Base-by-base conservation (phyloP, 2,113 vertebrate genomes). In the Varanus komodoensis region DNA sequence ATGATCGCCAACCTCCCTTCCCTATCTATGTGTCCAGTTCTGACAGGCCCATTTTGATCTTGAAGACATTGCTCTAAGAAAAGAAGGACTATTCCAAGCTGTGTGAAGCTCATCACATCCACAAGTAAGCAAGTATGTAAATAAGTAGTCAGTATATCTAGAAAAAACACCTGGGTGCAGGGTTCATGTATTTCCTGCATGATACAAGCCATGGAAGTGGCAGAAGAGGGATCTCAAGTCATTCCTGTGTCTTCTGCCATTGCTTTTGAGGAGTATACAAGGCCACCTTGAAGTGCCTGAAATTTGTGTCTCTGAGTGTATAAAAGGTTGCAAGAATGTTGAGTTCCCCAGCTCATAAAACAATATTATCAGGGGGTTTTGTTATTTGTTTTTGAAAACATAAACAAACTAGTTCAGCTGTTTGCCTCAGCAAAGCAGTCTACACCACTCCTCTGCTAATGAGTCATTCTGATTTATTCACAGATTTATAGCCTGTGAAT, bases 401-500 rank as follows among this genome's bases (percentile, higher is more conserved):
- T 67, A 78, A 85, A 82, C 68, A 88, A n/a, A n/a, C 50, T 12
- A n/a, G 67, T 52, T 54, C 50, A 68, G 27, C 81, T 79, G 74
- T 74, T 90, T 83, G 68, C 32, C 29, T 92, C 82, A 57, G 34
- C 84, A 68, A 80, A 50, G 38, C 52, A 82, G 77, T 52, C 34
- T 74, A 32, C 9, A 32, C 38, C 23, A 25, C 68, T 86, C 81
- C 68, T 80, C 32, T 80, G 74, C 8, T 89, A 87, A 88, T 21
- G 54, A 89, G 84, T 74, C 73, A 54, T 84, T 84, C 71, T 90
- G 64, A 92, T 87, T 71, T 89, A 89, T 89, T 89, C 89, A 87
- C 57, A 80, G 17, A 61, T 54, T 68, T 86, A 77, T 82, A 54
- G 38, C 44, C 83, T 78, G 77, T 34, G 9, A 84, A 79, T 44